A percentile compares a stretch with the other conserved stretches of the same genome.
Evolutionary conservation across 2,797 vertebrate genomes (phyloP).

Genomic region (Premnoplex brunnescens): DNA sequence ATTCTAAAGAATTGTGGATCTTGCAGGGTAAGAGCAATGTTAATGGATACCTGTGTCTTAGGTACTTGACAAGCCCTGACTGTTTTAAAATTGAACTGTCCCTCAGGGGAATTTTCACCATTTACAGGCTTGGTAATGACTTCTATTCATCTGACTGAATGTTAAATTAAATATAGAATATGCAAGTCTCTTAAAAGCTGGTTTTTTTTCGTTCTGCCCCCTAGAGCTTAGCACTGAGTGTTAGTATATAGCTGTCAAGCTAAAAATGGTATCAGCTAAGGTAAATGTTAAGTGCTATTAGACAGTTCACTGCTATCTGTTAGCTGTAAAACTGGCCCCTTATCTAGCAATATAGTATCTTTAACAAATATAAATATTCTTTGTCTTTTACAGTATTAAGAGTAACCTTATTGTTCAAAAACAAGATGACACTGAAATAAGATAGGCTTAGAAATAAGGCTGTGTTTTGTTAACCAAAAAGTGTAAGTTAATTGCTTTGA

Average conservation of each 20-base stretch:
- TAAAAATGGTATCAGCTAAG: background rate
- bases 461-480: background rate
- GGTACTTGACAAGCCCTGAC: background rate
- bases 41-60: background rate
- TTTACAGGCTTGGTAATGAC: background rate
- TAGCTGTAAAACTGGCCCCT: background rate
- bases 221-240: background rate
- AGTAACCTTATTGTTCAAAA: background rate
- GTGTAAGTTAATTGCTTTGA: background rate
- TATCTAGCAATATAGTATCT: background rate
- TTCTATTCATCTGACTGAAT: background rate
- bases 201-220: rapidly evolving
- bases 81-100: background rate
- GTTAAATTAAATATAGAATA: background rate
- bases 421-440: background rate
- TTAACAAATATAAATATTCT: background rate
- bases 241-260: background rate
- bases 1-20: background rate
- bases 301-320: background rate
- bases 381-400: background rate
- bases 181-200: background rate
- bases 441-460: background rate
- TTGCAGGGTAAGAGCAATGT: background rate
- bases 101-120: background rate
- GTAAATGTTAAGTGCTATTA: background rate